Conservation (phyloP, 2,797 vertebrate species). For the Passerculus sandwichensis region DNA sequence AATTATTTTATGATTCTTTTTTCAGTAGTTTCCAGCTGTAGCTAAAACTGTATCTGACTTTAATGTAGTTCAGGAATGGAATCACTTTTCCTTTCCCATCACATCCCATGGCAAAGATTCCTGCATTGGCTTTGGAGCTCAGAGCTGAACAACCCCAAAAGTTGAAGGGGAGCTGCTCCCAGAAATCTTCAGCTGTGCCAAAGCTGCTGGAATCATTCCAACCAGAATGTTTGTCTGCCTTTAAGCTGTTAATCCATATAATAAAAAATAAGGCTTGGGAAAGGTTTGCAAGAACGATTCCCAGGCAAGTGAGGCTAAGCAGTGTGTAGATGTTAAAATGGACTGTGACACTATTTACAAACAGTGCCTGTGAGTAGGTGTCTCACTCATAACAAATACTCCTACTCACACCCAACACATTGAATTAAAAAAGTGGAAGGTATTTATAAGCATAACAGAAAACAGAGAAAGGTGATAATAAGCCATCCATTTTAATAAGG, state of each 20-base stretch:
- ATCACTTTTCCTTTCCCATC: background rate
- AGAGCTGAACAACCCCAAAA: background rate
- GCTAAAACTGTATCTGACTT: background rate
- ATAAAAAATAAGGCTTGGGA: background rate
- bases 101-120: background rate
- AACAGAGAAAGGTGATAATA: background rate
- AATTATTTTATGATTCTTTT: background rate
- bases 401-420: background rate
- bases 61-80: background rate
- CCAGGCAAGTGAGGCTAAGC: background rate
- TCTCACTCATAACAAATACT: background rate
- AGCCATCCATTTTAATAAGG: constrained; percentile 31
- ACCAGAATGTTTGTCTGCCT: background rate
- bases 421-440: background rate
- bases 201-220: background rate
- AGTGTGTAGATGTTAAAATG: background rate
- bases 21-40: background rate
- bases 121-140: background rate
- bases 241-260: background rate
- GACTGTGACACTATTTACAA: background rate
- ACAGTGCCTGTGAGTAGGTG: background rate
- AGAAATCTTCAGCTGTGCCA: background rate
- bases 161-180: fast-evolving
- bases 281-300: background rate
- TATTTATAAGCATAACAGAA: background rate